These are phyloP conservation scores for Dicrurus megarhynchus DNA, from an alignment of 2,113 vertebrate genomes.

Conservation along the genomic window DNA sequence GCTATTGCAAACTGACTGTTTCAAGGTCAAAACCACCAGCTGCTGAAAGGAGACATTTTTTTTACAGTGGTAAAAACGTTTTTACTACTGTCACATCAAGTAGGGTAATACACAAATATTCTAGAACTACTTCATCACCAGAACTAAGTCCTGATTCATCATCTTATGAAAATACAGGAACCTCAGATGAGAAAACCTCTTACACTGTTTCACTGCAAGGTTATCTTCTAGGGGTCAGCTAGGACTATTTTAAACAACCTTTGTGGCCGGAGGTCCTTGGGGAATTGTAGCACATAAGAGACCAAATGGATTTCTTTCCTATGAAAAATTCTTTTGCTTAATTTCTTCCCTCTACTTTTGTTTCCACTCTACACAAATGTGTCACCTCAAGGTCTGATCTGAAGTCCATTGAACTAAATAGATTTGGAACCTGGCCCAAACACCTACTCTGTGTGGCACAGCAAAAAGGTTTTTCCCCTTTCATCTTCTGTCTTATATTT, in stretches of 20 bases:
- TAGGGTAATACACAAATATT: background rate
- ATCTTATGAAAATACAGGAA: background rate
- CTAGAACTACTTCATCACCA: background rate
- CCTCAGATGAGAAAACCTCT: background rate
- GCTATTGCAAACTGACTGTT: background rate
- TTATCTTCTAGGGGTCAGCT: background rate
- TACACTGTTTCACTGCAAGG: background rate
- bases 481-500: conserved; percentile 31
- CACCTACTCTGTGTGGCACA: conserved; percentile 32
- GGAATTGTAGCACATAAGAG: background rate
- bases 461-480: background rate
- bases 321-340: background rate
- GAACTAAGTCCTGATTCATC: background rate
- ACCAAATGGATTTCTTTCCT: conserved; percentile 21
- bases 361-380: background rate
- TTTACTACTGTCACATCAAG: background rate
- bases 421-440: conserved; percentile 31
- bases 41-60: background rate
- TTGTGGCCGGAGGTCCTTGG: background rate
- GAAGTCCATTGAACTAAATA: conserved; percentile 8
- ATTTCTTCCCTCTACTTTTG: background rate
- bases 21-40: background rate
- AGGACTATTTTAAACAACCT: background rate
- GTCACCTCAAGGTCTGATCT: conserved; percentile 29
- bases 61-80: background rate